phyloP scores from a whole-genome alignment of 2,888 invertebrate species.

The Sipha maydis region DNA sequence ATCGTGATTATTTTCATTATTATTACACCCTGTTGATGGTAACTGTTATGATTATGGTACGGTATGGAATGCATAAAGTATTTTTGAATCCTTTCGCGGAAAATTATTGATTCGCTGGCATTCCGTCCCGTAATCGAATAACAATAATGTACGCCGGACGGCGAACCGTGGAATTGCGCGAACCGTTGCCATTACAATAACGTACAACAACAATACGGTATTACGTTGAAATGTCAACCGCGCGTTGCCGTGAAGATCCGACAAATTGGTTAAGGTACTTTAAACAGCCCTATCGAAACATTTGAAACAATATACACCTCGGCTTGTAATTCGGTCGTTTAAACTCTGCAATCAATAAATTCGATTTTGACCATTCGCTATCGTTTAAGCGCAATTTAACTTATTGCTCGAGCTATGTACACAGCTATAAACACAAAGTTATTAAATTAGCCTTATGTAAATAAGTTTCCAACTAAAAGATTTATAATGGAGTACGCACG shows the following conservation, averaged over 20 bases:
- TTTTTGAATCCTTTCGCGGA: too few relatives aligned
- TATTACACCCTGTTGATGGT: not conserved
- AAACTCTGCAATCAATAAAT: conserved; percentile 29
- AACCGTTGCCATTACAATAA: not conserved
- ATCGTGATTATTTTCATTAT: not conserved
- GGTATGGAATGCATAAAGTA: too few relatives aligned
- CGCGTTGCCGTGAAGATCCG: not conserved
- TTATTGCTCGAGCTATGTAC: not conserved
- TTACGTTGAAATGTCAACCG: conserved; percentile 20
- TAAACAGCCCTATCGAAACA: not conserved
- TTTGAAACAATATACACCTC: not conserved
- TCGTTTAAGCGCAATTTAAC: conserved; percentile 35
- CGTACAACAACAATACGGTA: not conserved
- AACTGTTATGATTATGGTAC: too few relatives aligned
- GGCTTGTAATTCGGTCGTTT: not conserved
- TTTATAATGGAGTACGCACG: not conserved
- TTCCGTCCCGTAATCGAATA: too few relatives aligned
- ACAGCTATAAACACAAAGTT: not conserved
- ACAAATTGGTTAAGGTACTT: conserved; percentile 16
- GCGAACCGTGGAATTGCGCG: too few relatives aligned
- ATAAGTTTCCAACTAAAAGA: not conserved
- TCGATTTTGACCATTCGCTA: conserved; percentile 30
- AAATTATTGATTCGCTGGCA: too few relatives aligned
- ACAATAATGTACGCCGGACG: not conserved
- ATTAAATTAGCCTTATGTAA: not conserved